A percentile compares a stretch with the other conserved stretches of the same genome.
phyloP scores from a whole-genome alignment of 2,888 invertebrate species.

The Cybosia mesomella region DNA sequence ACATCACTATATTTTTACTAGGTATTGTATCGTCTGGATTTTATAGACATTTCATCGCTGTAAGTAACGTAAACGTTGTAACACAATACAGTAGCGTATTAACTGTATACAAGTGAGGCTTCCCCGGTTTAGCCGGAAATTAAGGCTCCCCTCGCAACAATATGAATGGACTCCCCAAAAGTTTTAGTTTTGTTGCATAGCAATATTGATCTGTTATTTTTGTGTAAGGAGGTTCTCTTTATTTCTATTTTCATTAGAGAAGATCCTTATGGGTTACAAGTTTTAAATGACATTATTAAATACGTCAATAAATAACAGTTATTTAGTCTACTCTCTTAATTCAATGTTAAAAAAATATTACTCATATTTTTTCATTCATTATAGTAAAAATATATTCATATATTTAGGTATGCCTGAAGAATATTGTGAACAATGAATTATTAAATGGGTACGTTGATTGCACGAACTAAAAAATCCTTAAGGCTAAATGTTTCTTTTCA shows the following conservation, averaged over 20 bases:
- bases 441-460: background rate
- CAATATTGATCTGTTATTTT: slow-evolving; percentile 73
- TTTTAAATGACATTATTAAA: background rate
- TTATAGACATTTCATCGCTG: slow-evolving; percentile 15
- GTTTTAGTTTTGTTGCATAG: slow-evolving; percentile 77
- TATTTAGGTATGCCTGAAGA: background rate
- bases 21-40: slow-evolving; percentile 7
- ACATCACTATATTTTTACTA: slow-evolving; percentile 24
- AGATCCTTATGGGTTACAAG: background rate
- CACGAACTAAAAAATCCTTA: slow-evolving; percentile 1
- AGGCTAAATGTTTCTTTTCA: slow-evolving; percentile 36
- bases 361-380: too few species aligned
- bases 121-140: slow-evolving; percentile 77
- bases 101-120: slow-evolving; percentile 56
- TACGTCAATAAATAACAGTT: background rate
- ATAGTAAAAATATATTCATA: too few species aligned
- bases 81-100: slow-evolving; percentile 53
- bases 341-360: too few species aligned
- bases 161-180: slow-evolving; percentile 64
- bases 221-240: background rate
- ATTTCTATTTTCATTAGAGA: background rate
- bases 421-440: background rate
- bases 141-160: slow-evolving; percentile 69
- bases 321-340: background rate
- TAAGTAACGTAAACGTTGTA: slow-evolving; percentile 48